These are phyloP conservation scores for Hyla sarda DNA, from an alignment of 2,113 vertebrate species.

Conservation along the genomic window DNA sequence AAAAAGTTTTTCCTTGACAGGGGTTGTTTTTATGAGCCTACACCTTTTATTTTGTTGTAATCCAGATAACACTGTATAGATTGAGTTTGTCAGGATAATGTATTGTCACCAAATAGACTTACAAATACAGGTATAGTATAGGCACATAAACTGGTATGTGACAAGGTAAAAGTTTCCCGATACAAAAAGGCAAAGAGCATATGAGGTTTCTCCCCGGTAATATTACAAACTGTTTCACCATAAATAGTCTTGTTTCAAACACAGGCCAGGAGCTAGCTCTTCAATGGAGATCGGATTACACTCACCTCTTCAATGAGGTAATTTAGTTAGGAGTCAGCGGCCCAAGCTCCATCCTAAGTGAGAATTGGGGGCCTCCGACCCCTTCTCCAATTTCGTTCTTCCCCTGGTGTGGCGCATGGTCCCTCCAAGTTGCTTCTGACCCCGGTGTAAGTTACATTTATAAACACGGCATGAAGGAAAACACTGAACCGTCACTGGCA, in stretches of 20 bases:
- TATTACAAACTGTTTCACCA: constrained; percentile 24
- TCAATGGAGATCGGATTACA: constrained; percentile 34
- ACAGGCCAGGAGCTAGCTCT: background rate
- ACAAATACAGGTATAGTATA: background rate
- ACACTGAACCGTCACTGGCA: background rate
- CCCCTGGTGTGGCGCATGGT: constrained; percentile 33
- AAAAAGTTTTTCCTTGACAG: no score
- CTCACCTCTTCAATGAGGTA: constrained; percentile 39
- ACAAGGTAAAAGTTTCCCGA: background rate
- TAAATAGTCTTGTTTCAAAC: constrained; percentile 28
- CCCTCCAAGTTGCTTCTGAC: constrained; percentile 15
- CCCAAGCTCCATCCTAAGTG: constrained; percentile 8
- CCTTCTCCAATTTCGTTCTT: constrained; percentile 44
- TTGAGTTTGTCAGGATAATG: no score
- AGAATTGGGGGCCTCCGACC: constrained; percentile 26
- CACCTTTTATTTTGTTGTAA: no score
- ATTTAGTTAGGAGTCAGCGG: constrained; percentile 44
- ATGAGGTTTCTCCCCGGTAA: background rate
- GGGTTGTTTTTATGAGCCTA: no score
- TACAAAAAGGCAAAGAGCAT: background rate
- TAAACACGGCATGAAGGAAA: constrained; percentile 24
- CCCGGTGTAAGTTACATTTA: constrained; percentile 31
- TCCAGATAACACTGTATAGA: no score
- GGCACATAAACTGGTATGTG: background rate
- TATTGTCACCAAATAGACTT: no score